Base-by-base conservation (phyloP, 37 sponge, comb jelly and placozoan species). In the Halisarca cf. caerulea region DNA sequence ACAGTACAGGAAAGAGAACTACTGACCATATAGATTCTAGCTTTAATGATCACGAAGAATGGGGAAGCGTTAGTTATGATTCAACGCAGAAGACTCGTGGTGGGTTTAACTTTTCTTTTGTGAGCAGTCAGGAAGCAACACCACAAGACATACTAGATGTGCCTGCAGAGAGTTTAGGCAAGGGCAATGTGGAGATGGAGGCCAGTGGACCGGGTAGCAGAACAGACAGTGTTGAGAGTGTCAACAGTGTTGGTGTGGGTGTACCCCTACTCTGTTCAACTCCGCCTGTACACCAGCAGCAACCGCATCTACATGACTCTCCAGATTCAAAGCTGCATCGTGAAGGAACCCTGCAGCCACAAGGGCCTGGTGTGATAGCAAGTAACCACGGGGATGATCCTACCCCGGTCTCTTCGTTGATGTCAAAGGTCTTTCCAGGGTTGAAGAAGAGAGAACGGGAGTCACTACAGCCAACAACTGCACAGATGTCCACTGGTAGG, bases 41-140 rank as follows among this genome's bases (percentile, higher is more conserved):
- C 43, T 95, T 95, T 79, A 85, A 86, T 82, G 95, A 95, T 62
- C 78, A 91, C n/a, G 92, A 95, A 62, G 82, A 68, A 21, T 95
- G 95, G 95, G 90, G 89, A 34, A 93, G 94, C 70, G 87, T 89
- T 60, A 89, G 30, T 77, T 59, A 77, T 20, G 25, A 30, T 55
- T 21, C 59, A n/a, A 23, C 59, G 0, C 33, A n/a, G 17, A 40
- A 40, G 45, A 74, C 17, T n/a, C 41, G 1, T 15, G 42, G 42
- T 23, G 69, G 34, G 34, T 34, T 34, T 32, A 34, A 33, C 33
- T 14, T 40, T 9, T n/a, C 24, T 37, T 18, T 38, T 74, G 77
- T 42, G 7, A 74, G 77, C 24, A 43, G 77, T 74, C 11, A 37
- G 23, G 77, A 40, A 8, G 36, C 77, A 0, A 34, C 33, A 30